Base-by-base conservation (phyloP, 2,797 vertebrate genomes). In the Anomalospiza imberbis region DNA sequence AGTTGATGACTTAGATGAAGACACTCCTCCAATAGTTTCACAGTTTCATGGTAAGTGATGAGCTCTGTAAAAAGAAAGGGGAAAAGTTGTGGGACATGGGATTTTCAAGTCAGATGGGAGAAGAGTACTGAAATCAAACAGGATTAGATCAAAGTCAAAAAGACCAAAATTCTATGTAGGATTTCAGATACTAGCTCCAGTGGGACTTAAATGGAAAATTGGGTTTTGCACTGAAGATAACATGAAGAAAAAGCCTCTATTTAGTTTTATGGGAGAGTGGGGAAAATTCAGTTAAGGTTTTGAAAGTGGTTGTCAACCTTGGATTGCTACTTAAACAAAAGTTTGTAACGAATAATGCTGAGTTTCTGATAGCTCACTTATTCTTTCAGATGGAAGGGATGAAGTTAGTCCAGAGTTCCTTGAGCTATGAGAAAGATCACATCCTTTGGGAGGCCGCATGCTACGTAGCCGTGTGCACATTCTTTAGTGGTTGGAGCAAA, bases 1-100 rank as follows among this genome's bases (percentile, higher is more conserved):
- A n/a, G 99, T 99, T 58, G 99, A 99, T 66, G 99, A 99, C 97
- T 98, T 99, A 90, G 99, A 99, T 83, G 99, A 99, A 97, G 99
- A 99, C 74, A 99, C 99, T 62, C 99, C 99, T 76, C 99, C 99
- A 67, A 99, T 99, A 95, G 98, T 99, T 96, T 98, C 99, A 79
- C 99, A 99, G 96, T 99, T 99, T 96, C 98, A 98, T 16, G 97
- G 99, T 99, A 97, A 97, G 99, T 97, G 38, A 18, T 57, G 4
- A 75, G 16, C 45, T 81, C 36, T 13, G 18, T 57, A 58, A 73
- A 90, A 58, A 78, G 6, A 58, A 40, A 85, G 38, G 60, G 60
- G 42, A n/a, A 15, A 81, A 66, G 26, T 6, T 91, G 31, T 54
- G 51, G 44, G 40, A 40, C 6, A 2, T 54, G 36, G 31, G 73